These are phyloP conservation scores for Caligus rogercresseyi DNA, from an alignment of 1,140 invertebrate genomes.

Conservation along the genomic window DNA sequence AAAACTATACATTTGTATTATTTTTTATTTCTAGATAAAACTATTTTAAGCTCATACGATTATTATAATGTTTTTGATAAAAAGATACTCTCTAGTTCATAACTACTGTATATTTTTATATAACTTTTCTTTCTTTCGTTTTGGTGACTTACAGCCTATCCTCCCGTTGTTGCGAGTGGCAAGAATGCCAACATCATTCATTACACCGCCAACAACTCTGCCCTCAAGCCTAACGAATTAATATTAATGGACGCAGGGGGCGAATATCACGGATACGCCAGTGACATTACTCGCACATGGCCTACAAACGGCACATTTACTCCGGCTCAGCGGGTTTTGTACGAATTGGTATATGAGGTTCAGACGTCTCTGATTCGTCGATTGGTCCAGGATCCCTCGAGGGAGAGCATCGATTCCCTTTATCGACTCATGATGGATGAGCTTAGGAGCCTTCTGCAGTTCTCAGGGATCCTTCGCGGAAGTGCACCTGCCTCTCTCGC, in stretches of 20 bases:
- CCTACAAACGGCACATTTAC: conserved; percentile 66
- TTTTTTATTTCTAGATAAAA: too few relatives aligned
- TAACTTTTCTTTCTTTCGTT: too few relatives aligned
- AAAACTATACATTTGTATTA: too few relatives aligned
- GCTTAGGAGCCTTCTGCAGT: neutral
- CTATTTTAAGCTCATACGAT: too few relatives aligned
- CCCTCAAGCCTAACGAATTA: conserved; percentile 51
- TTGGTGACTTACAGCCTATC: conserved; percentile 62
- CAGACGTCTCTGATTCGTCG: conserved; percentile 51
- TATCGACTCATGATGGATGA: neutral
- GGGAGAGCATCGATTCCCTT: neutral
- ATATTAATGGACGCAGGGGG: conserved; percentile 91
- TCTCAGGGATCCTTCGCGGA: neutral
- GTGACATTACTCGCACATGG: conserved; percentile 92
- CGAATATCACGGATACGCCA: conserved; percentile 76
- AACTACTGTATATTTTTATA: too few relatives aligned
- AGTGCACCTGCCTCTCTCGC: conserved; percentile 37
- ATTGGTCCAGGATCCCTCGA: neutral
- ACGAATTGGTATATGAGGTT: conserved; percentile 61
- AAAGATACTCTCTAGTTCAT: too few relatives aligned
- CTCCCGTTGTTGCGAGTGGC: conserved; percentile 81
- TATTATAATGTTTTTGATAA: too few relatives aligned
- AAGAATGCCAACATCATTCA: conserved; percentile 83
- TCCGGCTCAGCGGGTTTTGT: conserved; percentile 50
- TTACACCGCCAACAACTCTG: conserved; percentile 79